Evolutionary conservation across 2,797 vertebrate species (phyloP).

Genomic region (Lithobates sylvaticus): DNA sequence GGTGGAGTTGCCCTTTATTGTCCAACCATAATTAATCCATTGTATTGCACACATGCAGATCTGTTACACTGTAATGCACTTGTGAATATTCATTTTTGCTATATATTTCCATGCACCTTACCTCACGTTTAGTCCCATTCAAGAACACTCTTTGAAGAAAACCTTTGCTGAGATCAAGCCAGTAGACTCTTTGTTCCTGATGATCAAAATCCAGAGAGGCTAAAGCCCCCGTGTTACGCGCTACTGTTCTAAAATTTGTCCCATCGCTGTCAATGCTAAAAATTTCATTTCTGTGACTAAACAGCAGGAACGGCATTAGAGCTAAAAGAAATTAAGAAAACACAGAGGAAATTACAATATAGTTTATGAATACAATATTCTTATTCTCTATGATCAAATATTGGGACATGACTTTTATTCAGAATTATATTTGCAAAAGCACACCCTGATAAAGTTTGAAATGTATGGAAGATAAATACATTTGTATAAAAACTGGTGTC

Average conservation of each 20-base stretch:
- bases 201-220: constrained; percentile 87
- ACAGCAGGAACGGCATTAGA: constrained; percentile 87
- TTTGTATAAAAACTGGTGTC: too few species aligned
- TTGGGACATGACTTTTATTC: too few species aligned
- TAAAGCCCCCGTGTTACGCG: constrained; percentile 77
- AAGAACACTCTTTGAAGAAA: constrained; percentile 85
- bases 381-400: too few species aligned
- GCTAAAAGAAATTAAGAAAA: constrained; percentile 69
- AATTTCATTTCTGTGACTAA: constrained; percentile 84
- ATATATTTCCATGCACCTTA: constrained; percentile 66
- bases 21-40: not conserved
- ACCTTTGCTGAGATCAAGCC: constrained; percentile 82
- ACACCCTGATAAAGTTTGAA: too few species aligned
- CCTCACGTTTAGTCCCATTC: constrained; percentile 84
- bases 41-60: not conserved
- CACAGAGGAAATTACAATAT: not conserved
- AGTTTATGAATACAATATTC: too few species aligned
- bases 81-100: not conserved
- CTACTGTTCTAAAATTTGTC: constrained; percentile 77
- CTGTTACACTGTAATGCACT: not conserved
- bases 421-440: too few species aligned
- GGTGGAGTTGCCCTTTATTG: not conserved
- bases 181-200: constrained; percentile 83
- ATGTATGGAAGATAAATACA: too few species aligned
- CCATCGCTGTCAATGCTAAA: constrained; percentile 87